Conservation (phyloP, 1,140 invertebrate species). For the Achroia grisella region DNA sequence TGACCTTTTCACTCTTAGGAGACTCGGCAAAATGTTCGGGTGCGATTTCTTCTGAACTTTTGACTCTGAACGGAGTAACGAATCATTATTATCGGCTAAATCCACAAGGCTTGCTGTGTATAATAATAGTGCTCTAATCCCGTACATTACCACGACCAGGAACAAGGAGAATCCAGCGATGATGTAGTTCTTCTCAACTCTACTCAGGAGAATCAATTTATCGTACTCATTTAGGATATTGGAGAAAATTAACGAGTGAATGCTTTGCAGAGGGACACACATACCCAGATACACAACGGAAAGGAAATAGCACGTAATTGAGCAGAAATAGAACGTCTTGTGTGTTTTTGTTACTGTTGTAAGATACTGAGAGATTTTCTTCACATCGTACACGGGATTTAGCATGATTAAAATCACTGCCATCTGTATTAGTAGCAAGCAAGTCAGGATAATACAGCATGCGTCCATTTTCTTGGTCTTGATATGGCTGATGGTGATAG, state of each 20-base stretch:
- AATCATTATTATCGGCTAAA: slow-evolving; percentile 12
- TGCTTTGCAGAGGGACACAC: slow-evolving; percentile 32
- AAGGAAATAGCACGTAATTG: slow-evolving; percentile 30
- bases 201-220: slow-evolving; percentile 31
- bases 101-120: slow-evolving; percentile 26
- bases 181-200: slow-evolving; percentile 48
- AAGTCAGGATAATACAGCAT: slow-evolving; percentile 31
- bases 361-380: slow-evolving; percentile 27
- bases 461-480: slow-evolving; percentile 38
- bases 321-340: slow-evolving; percentile 22
- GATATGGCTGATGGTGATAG: background rate
- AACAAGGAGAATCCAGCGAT: slow-evolving; percentile 53
- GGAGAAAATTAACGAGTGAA: slow-evolving; percentile 28
- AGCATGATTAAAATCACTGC: slow-evolving; percentile 35
- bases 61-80: background rate
- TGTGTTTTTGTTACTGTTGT: slow-evolving; percentile 20
- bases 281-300: slow-evolving; percentile 46
- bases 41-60: slow-evolving; percentile 17
- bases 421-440: slow-evolving; percentile 47
- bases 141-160: slow-evolving; percentile 39
- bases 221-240: slow-evolving; percentile 26
- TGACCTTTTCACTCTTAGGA: slow-evolving; percentile 45
- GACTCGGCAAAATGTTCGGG: slow-evolving; percentile 33
- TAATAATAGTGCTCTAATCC: slow-evolving; percentile 33
- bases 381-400: slow-evolving; percentile 45